Conservation (phyloP, 1,140 invertebrate genomes). For the Periplaneta americana region DNA sequence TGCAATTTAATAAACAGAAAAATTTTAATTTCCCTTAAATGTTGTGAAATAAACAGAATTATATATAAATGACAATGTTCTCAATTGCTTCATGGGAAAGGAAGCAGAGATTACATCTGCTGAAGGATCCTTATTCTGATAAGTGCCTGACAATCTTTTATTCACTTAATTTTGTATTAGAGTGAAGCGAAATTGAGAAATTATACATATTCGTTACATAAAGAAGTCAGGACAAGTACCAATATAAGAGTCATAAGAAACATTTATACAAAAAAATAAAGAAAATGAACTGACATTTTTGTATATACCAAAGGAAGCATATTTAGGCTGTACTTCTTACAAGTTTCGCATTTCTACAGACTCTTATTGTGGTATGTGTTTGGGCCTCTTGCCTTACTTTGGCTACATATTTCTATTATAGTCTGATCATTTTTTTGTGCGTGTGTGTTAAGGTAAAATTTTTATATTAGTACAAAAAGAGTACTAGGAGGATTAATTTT, state of each 20-base stretch:
- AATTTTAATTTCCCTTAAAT: too few relatives aligned
- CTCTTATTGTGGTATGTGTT: background rate
- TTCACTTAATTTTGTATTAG: background rate
- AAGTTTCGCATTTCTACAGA: background rate
- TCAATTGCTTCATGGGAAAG: too few relatives aligned
- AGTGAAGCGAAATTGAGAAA: background rate
- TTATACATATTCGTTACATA: background rate
- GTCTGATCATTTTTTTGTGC: background rate
- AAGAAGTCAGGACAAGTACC: background rate
- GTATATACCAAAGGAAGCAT: background rate
- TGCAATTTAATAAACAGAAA: too few relatives aligned
- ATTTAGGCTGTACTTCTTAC: background rate
- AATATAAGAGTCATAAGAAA: too few relatives aligned
- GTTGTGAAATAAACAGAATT: too few relatives aligned
- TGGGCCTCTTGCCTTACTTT: background rate
- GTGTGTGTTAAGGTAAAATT: background rate
- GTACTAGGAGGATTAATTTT: too few relatives aligned
- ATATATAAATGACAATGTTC: too few relatives aligned
- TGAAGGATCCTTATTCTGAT: background rate
- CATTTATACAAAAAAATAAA: background rate
- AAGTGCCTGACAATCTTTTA: background rate
- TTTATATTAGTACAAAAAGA: background rate
- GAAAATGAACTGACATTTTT: background rate
- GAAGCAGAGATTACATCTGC: background rate
- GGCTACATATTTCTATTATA: background rate